Conservation (phyloP, 2,888 invertebrate genomes). For the Zootermopsis nevadensis region DNA sequence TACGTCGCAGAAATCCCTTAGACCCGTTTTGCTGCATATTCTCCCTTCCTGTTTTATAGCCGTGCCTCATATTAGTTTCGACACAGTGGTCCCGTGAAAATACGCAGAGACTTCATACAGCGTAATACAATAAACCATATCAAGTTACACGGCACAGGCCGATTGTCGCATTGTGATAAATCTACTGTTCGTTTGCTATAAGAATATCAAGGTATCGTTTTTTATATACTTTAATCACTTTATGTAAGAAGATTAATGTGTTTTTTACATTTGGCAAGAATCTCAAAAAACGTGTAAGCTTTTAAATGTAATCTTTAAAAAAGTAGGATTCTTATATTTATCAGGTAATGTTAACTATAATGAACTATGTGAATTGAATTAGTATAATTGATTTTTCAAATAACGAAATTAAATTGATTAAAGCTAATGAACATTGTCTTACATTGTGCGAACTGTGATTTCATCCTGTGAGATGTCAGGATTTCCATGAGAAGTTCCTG, state of each 20-base stretch:
- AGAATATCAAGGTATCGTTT: background rate
- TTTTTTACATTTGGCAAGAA: background rate
- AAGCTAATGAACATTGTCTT: too few species aligned
- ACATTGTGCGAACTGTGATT: too few species aligned
- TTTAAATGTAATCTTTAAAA: too few species aligned
- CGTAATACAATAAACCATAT: background rate
- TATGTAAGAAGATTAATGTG: background rate
- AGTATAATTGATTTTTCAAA: too few species aligned
- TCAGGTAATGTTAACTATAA: too few species aligned
- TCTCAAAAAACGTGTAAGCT: background rate
- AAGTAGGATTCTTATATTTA: too few species aligned
- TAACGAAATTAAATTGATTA: too few species aligned
- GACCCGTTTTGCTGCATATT: background rate
- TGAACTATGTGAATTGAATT: too few species aligned
- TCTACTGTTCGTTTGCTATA: background rate
- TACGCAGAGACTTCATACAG: background rate
- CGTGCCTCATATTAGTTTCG: background rate
- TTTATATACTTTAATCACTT: background rate
- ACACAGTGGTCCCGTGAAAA: background rate
- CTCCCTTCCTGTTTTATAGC: background rate
- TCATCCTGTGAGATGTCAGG: too few species aligned
- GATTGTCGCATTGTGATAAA: background rate
- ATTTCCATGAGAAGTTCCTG: too few species aligned
- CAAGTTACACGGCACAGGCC: background rate
- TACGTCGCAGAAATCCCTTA: background rate